Percentiles rank a stretch among this genome's conserved stretches.
Conservation (phyloP, 2,113 vertebrate genomes). For the Callorhinus ursinus region DNA sequence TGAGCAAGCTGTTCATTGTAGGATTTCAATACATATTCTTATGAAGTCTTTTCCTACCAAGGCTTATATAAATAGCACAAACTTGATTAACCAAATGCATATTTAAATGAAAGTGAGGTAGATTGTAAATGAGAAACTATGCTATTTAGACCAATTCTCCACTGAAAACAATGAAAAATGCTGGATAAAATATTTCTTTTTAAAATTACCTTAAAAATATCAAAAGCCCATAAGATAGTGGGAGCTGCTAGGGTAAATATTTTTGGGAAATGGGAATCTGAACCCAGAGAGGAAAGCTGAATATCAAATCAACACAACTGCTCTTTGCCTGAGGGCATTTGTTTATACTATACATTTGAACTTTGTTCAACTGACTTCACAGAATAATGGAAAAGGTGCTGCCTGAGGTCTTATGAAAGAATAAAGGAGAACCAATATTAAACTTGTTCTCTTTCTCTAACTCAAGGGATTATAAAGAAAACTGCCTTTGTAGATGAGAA, state of each 20-base stretch:
- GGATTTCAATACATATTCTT: constrained; percentile 79
- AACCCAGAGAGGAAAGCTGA: neutral
- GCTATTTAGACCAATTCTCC: constrained; percentile 60
- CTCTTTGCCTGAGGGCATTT: neutral
- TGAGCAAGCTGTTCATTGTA: constrained; percentile 82
- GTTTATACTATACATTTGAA: neutral
- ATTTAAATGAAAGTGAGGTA: constrained; percentile 74
- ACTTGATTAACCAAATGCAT: constrained; percentile 78
- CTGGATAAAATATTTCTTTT: constrained; percentile 34
- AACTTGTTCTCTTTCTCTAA: neutral
- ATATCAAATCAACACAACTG: neutral
- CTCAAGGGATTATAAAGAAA: neutral
- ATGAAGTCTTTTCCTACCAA: constrained; percentile 74
- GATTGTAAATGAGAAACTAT: constrained; percentile 66
- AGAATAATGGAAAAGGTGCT: neutral
- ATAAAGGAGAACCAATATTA: neutral
- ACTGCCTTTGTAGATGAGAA: neutral
- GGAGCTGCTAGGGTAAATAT: neutral
- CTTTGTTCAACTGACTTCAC: neutral
- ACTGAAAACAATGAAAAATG: constrained; percentile 66
- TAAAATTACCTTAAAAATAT: constrained; percentile 32
- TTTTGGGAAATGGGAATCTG: neutral
- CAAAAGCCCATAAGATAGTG: constrained; percentile 20
- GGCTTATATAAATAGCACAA: constrained; percentile 77
- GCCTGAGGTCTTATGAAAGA: neutral